A percentile compares a stretch with the other conserved stretches of the same genome.
Evolutionary conservation across 2,888 invertebrate species (phyloP).

Genomic region (Mesochorus sp.): DNA sequence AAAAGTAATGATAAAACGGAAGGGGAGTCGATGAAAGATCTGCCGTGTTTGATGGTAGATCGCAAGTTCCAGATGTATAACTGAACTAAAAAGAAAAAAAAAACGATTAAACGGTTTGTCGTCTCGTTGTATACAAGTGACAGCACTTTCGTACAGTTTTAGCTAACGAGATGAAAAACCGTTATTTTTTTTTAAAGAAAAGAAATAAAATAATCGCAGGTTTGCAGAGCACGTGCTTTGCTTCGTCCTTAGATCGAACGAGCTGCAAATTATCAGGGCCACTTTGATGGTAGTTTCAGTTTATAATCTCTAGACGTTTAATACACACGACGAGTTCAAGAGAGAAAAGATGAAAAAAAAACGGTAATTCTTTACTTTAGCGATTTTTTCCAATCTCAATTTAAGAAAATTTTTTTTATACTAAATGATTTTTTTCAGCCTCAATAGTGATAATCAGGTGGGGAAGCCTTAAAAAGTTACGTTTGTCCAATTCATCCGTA

Average conservation of each 20-base stretch:
- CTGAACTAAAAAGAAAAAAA: not conserved
- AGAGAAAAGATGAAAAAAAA: slow-evolving; percentile 16
- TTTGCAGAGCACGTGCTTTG: slow-evolving; percentile 37
- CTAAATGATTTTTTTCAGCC: no score
- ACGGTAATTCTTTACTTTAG: no score
- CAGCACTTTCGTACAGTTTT: slow-evolving; percentile 12
- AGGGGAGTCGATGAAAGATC: not conserved
- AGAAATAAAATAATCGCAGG: not conserved
- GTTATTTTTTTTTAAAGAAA: not conserved
- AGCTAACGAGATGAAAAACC: not conserved
- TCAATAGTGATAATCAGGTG: no score
- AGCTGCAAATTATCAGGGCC: slow-evolving; percentile 57
- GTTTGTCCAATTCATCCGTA: no score
- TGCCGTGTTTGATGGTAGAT: slow-evolving; percentile 48
- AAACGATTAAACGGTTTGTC: not conserved
- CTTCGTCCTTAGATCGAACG: slow-evolving; percentile 55
- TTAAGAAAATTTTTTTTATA: no score
- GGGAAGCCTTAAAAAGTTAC: no score
- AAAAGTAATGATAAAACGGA: not conserved
- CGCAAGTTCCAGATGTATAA: slow-evolving; percentile 29
- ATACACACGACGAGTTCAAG: slow-evolving; percentile 14
- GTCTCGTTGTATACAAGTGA: slow-evolving; percentile 10
- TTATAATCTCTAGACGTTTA: slow-evolving; percentile 49
- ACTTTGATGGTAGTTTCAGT: slow-evolving; percentile 57
- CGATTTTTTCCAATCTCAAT: no score